phyloP scores from a whole-genome alignment of 2,888 invertebrate species.

The Sarcophaga carnaria region DNA sequence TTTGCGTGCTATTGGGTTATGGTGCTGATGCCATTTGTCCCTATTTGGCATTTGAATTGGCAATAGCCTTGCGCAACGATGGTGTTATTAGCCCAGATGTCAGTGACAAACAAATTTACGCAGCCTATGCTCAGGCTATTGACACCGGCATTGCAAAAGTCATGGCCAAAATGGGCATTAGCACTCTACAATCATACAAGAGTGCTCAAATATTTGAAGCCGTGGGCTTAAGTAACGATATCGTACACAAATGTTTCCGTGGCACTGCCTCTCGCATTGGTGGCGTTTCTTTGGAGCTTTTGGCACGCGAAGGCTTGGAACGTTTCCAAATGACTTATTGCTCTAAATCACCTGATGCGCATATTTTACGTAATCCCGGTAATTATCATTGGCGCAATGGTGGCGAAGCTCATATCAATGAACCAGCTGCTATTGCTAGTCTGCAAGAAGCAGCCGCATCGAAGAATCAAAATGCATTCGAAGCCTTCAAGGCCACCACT shows the following conservation, averaged over 20 bases:
- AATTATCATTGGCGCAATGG: constrained; percentile 98
- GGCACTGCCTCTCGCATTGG: constrained; percentile 88
- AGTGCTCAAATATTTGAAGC: constrained; percentile 99
- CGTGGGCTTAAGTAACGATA: constrained; percentile 95
- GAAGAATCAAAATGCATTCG: constrained; percentile 92
- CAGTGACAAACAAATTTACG: constrained; percentile 91
- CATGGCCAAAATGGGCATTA: constrained; percentile 99
- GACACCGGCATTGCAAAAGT: constrained; percentile 95
- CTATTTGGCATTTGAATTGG: constrained; percentile 96
- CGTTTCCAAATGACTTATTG: constrained; percentile 89
- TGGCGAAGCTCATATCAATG: constrained; percentile 99
- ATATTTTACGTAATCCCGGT: constrained; percentile 91
- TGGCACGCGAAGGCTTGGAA: constrained; percentile 93
- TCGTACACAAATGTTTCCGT: constrained; percentile 96
- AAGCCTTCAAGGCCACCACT: constrained; percentile 92
- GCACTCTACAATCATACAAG: constrained; percentile 98
- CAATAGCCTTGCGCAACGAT: constrained; percentile 92
- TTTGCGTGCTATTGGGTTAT: constrained; percentile 96
- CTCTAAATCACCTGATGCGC: constrained; percentile 85
- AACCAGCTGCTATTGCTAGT: constrained; percentile 90
- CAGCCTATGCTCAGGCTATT: constrained; percentile 94
- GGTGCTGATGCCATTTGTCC: constrained; percentile 99
- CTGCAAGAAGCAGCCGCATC: constrained; percentile 92
- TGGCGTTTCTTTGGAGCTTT: constrained; percentile 94
- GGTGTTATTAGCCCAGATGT: constrained; percentile 90